phyloP scores from a whole-genome alignment of 2,113 vertebrate genomes.

The Oncorhynchus gorbuscha region DNA sequence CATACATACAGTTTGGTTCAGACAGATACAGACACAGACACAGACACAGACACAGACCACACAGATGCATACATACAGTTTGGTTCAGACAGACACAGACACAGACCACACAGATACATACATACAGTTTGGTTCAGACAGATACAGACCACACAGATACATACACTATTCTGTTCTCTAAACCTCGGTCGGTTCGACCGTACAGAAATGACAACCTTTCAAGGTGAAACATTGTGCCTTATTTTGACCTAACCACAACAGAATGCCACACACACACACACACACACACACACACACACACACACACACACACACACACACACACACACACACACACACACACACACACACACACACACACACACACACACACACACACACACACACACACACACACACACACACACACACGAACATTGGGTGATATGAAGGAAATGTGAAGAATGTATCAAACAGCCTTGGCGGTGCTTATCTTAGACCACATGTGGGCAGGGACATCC shows the following conservation, averaged over 20 bases:
- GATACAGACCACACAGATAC: too few species aligned
- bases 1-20: too few species aligned
- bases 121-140: not conserved
- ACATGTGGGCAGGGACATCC: constrained; percentile 44
- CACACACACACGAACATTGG: constrained; percentile 28
- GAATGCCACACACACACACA: not conserved
- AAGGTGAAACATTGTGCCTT: constrained; percentile 38
- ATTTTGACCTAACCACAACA: constrained; percentile 43
- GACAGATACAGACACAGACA: too few species aligned
- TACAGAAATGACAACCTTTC: constrained; percentile 34
- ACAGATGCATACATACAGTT: too few species aligned
- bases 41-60: too few species aligned
- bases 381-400: constrained; percentile 10
- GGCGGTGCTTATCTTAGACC: constrained; percentile 48
- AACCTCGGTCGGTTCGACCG: constrained; percentile 44
- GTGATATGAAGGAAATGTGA: constrained; percentile 55
- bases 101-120: too few species aligned
- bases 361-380: constrained; percentile 3
- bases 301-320: too few species aligned
- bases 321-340: not conserved
- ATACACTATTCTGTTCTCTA: constrained; percentile 2
- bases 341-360: not conserved
- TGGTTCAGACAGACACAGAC: too few species aligned
- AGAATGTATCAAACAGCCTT: constrained; percentile 62
- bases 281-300: not conserved